phyloP scores from a whole-genome alignment of 2,888 invertebrate genomes.

The Acleris holmiana region DNA sequence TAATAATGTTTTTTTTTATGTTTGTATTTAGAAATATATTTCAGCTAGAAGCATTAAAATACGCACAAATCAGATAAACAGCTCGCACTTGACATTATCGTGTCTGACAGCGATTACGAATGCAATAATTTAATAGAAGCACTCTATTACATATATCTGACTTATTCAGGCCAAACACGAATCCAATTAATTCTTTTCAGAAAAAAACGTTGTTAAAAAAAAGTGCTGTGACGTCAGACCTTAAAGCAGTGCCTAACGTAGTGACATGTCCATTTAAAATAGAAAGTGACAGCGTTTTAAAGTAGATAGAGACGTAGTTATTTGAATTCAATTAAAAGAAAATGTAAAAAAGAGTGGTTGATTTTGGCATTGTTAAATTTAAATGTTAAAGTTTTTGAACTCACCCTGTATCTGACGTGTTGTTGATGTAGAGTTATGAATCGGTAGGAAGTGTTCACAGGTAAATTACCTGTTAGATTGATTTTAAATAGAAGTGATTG shows the following conservation, averaged over 20 bases:
- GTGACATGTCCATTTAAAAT: conserved; percentile 66
- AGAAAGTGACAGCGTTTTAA: conserved; percentile 16
- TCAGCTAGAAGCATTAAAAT: too few relatives aligned
- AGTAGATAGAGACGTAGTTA: not conserved
- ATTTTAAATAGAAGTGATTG: conserved; percentile 19
- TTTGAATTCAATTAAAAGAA: too few relatives aligned
- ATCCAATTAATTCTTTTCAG: not conserved
- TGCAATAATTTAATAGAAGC: conserved; percentile 19
- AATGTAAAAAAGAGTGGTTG: not conserved
- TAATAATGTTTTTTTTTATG: too few relatives aligned
- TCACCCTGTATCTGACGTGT: too few relatives aligned
- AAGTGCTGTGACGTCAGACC: conserved; percentile 57
- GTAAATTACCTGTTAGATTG: conserved; percentile 6
- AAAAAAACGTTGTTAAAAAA: conserved; percentile 33
- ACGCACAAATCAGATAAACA: not conserved
- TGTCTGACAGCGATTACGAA: conserved; percentile 17
- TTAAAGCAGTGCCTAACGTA: conserved; percentile 69
- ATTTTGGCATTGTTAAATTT: too few relatives aligned
- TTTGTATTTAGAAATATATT: too few relatives aligned
- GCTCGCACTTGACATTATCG: conserved; percentile 29
- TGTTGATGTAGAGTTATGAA: too few relatives aligned
- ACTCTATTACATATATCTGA: conserved; percentile 16
- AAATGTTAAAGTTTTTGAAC: too few relatives aligned
- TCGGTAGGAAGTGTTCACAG: too few relatives aligned
- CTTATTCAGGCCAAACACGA: conserved; percentile 3